Evolutionary conservation across 2,888 invertebrate species (phyloP).

Genomic region (Netelia inedita): DNA sequence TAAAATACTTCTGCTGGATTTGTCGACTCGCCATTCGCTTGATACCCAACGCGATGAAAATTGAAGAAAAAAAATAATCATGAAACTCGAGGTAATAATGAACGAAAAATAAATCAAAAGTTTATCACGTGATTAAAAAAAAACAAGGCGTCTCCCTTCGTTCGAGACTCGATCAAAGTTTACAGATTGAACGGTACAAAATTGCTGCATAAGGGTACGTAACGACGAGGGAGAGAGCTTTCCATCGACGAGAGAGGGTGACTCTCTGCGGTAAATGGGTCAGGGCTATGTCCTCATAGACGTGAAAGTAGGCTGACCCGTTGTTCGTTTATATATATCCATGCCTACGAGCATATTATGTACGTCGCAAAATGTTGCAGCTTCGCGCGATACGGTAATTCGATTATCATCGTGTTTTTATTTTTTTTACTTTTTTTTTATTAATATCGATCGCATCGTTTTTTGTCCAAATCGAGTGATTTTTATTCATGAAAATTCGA

Average conservation of each 20-base stretch:
- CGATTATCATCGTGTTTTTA: no score
- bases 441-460: no score
- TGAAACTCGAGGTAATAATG: neutral
- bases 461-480: no score
- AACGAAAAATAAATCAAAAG: neutral
- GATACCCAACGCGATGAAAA: neutral
- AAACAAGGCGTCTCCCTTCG: neutral
- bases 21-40: constrained; percentile 22
- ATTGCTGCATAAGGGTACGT: constrained; percentile 26
- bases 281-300: constrained; percentile 72
- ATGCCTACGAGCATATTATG: neutral
- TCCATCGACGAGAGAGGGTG: constrained; percentile 59
- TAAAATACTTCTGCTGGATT: constrained; percentile 36
- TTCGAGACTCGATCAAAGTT: constrained; percentile 31
- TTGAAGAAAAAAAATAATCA: neutral
- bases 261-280: constrained; percentile 72
- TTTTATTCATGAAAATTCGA: no score
- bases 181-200: constrained; percentile 29
- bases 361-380: no score
- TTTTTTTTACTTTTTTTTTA: no score
- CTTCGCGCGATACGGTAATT: no score
- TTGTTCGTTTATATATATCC: constrained; percentile 7
- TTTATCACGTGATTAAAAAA: neutral
- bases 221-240: constrained; percentile 36
- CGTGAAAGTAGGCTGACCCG: constrained; percentile 68